Base-by-base conservation (phyloP, 2,888 invertebrate species). In the Melanostoma mellinum region DNA sequence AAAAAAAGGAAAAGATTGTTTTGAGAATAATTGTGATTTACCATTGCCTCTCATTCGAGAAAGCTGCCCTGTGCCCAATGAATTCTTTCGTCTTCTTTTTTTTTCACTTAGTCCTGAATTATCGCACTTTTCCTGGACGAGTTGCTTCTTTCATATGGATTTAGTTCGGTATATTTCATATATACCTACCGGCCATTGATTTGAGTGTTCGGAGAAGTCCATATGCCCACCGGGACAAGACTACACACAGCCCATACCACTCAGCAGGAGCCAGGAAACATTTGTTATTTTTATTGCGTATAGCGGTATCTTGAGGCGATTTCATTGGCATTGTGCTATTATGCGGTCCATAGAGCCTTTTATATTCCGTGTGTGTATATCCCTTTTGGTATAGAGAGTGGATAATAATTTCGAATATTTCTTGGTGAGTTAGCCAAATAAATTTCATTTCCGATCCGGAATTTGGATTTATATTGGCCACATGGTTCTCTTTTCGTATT, bases 271-370 rank as follows among this genome's bases (percentile, higher is more conserved):
- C 36, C 9, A 75, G 84, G 84, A 79, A 71, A 71, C 84, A 79
- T 84, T 84, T 79, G 79, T 79, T 84, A 84, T 75, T 79, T 74
- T 84, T 84, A 84, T 84, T 84, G 73, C 71, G 55, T 71, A 79
- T 75, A 79, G 40, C 79, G 74, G 84, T 79, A 75, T 84, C 63
- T 78, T 42, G 42, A 69, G 50, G 73, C 63, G 30, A 36, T 44
- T 63, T 32, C 42, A 69, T 44, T 32, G 67, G 32, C 67, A 72
- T 81, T 72, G 48, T 76, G 50, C 79, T 67, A 79, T 79, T 79
- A 79, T 79, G 65, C 53, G 79, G 74, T 78, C 69, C 53, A 74
- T 52, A 40, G 73, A 73, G 73, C 56, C 50, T 50, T 68, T 82
- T 61, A 44, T 60, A 53, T 53, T 0, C 6, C 32, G 33, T 53